Conservation (phyloP, 2,888 invertebrate species). For the Hirtodrosophila duncani region DNA sequence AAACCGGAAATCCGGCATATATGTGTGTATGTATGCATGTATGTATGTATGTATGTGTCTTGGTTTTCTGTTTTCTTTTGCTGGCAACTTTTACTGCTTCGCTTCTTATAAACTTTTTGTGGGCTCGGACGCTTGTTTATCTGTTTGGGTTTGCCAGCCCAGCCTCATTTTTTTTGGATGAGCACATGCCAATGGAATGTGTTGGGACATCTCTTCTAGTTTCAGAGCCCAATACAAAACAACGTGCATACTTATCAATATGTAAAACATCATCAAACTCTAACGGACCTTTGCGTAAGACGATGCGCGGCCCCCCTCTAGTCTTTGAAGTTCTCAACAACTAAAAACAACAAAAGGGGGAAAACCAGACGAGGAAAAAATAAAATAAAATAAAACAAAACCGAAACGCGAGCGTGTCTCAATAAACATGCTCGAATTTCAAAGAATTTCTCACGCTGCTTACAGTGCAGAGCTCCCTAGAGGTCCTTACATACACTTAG, state of each 20-base stretch:
- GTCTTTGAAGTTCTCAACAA: conserved; percentile 38
- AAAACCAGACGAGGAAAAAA: background rate
- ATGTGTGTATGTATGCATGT: conserved; percentile 3
- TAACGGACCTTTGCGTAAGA: too few species aligned
- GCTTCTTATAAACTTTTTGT: conserved; percentile 42
- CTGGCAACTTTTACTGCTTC: conserved; percentile 50
- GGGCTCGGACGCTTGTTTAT: conserved; percentile 20
- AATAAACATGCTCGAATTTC: conserved; percentile 67
- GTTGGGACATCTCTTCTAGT: conserved; percentile 27
- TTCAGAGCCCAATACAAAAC: background rate
- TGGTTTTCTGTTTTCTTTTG: conserved; percentile 37
- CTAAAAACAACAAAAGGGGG: conserved; percentile 11
- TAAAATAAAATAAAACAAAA: conserved; percentile 9
- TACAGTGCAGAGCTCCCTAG: conserved; percentile 25
- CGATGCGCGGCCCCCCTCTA: too few species aligned
- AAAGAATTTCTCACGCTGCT: conserved; percentile 72
- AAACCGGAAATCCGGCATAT: conserved; percentile 61
- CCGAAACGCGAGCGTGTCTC: conserved; percentile 19
- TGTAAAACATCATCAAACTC: conserved; percentile 26
- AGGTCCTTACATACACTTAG: too few species aligned
- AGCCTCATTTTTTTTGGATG: conserved; percentile 9
- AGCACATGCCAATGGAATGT: conserved; percentile 49
- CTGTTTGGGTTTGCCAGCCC: conserved; percentile 21
- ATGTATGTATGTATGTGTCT: conserved; percentile 19
- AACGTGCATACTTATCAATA: conserved; percentile 36